Evolutionary conservation across 1,140 invertebrate species (phyloP), one percentile per base, ranked within the genome.

Genomic region (Tachypleus tridentatus): DNA sequence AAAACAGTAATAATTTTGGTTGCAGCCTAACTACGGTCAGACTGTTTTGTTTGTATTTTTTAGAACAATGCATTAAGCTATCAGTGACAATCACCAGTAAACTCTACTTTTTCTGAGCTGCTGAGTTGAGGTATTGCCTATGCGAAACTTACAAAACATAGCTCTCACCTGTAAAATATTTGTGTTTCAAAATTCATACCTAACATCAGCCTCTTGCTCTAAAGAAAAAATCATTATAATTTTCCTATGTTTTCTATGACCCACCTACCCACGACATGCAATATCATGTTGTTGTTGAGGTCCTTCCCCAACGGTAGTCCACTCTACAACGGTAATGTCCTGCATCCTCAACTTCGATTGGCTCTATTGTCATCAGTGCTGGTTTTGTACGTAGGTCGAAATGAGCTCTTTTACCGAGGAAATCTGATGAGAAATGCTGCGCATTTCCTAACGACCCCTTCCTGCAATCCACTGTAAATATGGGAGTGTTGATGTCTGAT

Each of bases 241-340:
- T 29, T 29, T 29, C 47, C n/a, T n/a, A 57, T 7, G 11, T 4
- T 60, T 47, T 52, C 5, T 52, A 29, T 29, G 29, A 29, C 29
- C 29, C 29, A 29, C 29, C 29, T 29, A 29, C 29, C 29, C 29
- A 29, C 29, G 29, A 29, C 29, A 29, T 29, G 29, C 29, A 29
- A 29, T 29, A 29, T 29, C 29, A 29, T 29, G 29, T 29, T 29
- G 29, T 29, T 29, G 29, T 29, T 29, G 29, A 29, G 29, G 88
- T 90, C 4, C 87, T 88, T 51, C 87, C 88, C 64, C 85, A 83
- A 63, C 84, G 82, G 73, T 89, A 91, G 76, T 91, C 88, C 57
- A 91, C 87, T 49, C 69, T 64, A 64, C 69, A 70, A 29, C 64
- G 65, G 50, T 70, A 70, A 29, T 69, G 64, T 49, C 68, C 62